These are phyloP conservation scores for Heliornis fulica DNA, from an alignment of 2,113 vertebrate genomes.

Conservation along the genomic window DNA sequence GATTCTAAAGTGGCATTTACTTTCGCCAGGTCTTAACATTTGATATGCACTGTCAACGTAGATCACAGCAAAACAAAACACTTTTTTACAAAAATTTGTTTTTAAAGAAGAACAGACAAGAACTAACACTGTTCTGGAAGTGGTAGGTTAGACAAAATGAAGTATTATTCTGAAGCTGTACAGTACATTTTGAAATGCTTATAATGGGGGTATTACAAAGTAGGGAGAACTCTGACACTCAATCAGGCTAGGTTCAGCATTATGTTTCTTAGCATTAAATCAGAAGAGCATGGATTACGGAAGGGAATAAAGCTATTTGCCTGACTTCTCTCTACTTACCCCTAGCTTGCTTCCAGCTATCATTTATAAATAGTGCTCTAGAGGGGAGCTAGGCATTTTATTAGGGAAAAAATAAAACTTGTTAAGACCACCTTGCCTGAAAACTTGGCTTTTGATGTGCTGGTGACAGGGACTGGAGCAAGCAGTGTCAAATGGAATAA, in stretches of 20 bases:
- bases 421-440: slow-evolving; percentile 74
- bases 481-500: slow-evolving; percentile 78
- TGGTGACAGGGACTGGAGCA: slow-evolving; percentile 75
- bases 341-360: slow-evolving; percentile 63
- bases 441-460: slow-evolving; percentile 76
- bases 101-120: neutral
- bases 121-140: neutral
- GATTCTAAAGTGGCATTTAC: neutral
- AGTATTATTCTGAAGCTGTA: neutral
- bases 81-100: neutral
- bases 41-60: neutral
- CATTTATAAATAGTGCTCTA: slow-evolving; percentile 62
- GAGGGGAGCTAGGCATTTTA: slow-evolving; percentile 62
- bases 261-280: slow-evolving; percentile 65
- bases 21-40: neutral
- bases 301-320: slow-evolving; percentile 61
- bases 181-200: neutral
- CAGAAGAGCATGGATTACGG: slow-evolving; percentile 37
- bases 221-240: slow-evolving; percentile 46
- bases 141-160: neutral
- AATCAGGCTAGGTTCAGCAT: slow-evolving; percentile 45
- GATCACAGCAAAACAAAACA: neutral
- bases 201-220: neutral
- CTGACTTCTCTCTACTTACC: slow-evolving; percentile 57
- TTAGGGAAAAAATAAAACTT: slow-evolving; percentile 54